Percentiles rank a stretch among this genome's conserved stretches.
Evolutionary conservation across 1,140 invertebrate species (phyloP).

Genomic region (Trachymyrmex cornetzi): DNA sequence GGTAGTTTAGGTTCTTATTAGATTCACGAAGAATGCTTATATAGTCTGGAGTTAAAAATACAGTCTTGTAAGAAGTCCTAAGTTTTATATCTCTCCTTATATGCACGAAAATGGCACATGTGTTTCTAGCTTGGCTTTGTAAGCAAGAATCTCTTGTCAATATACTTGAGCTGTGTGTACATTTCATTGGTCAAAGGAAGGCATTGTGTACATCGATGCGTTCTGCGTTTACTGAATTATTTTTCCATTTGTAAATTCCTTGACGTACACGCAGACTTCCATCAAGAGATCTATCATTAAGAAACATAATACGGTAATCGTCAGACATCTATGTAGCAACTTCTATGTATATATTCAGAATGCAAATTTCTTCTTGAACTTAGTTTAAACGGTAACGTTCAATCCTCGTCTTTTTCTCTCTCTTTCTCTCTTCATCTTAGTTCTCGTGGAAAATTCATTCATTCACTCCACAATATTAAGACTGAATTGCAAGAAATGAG

Average conservation of each 20-base stretch:
- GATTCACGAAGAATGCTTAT: constrained; percentile 22
- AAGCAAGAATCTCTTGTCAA: constrained; percentile 66
- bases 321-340: neutral
- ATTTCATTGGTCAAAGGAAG: constrained; percentile 66
- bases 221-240: constrained; percentile 45
- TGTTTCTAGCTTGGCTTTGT: constrained; percentile 72
- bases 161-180: constrained; percentile 70
- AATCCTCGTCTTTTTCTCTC: constrained; percentile 9
- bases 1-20: constrained; percentile 37
- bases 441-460: neutral
- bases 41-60: constrained; percentile 74
- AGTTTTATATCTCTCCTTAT: constrained; percentile 68
- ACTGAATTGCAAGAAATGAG: constrained; percentile 68
- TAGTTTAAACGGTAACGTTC: constrained; percentile 66
- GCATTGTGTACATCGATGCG: constrained; percentile 51
- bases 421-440: neutral
- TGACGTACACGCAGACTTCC: neutral
- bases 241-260: neutral
- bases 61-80: constrained; percentile 74
- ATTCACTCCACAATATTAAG: constrained; percentile 34
- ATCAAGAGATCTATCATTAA: neutral
- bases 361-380: constrained; percentile 58
- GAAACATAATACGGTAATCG: constrained; percentile 40
- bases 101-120: constrained; percentile 77
- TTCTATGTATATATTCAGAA: constrained; percentile 43